A percentile compares a stretch with the other conserved stretches of the same genome.
Conservation (phyloP, 1,140 invertebrate species). For the Nasonia vitripennis region DNA sequence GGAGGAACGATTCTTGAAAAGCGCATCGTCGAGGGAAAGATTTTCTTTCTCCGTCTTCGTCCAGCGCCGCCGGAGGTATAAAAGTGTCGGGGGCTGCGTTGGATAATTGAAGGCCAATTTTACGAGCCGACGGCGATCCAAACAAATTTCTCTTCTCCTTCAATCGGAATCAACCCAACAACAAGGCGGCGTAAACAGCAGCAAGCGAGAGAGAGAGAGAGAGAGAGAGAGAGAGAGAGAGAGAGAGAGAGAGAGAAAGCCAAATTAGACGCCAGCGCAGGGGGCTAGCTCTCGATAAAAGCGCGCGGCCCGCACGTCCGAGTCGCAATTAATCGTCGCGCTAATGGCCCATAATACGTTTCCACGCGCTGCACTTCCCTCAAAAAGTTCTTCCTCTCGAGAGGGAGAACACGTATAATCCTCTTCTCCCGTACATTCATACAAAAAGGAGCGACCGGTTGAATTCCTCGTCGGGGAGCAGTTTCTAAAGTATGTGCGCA, state of each 20-base stretch:
- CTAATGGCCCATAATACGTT: constrained; percentile 43
- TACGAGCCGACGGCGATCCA: background rate
- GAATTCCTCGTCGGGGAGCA: constrained; percentile 2
- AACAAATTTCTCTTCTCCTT: background rate
- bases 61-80: background rate
- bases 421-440: constrained; percentile 15
- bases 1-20: constrained; percentile 25
- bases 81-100: background rate
- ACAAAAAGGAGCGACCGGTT: background rate
- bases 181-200: too few species aligned
- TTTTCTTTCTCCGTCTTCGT: background rate
- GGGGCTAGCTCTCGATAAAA: constrained; percentile 13
- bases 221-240: too few species aligned
- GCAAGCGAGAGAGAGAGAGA: too few species aligned
- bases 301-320: background rate
- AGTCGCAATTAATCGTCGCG: constrained; percentile 38
- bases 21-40: background rate
- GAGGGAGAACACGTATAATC: background rate
- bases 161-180: too few species aligned
- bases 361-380: background rate
- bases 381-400: constrained; percentile 26
- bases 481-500: background rate
- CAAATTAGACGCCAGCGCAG: too few species aligned
- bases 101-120: constrained; percentile 33
- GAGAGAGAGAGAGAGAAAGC: too few species aligned